phyloP scores from a whole-genome alignment of 2,888 invertebrate genomes.

The Zaprionus bogoriensis region DNA sequence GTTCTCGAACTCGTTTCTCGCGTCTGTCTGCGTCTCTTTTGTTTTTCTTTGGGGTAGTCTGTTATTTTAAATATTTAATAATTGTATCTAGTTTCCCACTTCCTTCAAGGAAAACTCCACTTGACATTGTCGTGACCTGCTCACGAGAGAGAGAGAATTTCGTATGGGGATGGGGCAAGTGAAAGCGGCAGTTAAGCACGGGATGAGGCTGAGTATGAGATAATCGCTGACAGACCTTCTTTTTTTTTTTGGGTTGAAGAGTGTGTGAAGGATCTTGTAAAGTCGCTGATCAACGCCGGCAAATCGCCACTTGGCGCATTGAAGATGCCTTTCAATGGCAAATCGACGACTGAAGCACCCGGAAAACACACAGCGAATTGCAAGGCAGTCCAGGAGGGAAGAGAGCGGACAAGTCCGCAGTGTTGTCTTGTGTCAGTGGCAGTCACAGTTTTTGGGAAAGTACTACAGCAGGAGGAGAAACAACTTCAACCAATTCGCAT shows the following conservation, averaged over 20 bases:
- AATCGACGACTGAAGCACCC: constrained; percentile 53
- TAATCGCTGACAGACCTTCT: neutral
- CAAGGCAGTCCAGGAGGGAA: constrained; percentile 3
- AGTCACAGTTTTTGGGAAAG: constrained; percentile 40
- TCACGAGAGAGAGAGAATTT: neutral
- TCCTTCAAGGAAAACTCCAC: constrained; percentile 69
- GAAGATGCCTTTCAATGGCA: constrained; percentile 51
- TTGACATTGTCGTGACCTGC: constrained; percentile 62
- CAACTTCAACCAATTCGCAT: constrained; percentile 59
- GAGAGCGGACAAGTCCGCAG: too few species aligned
- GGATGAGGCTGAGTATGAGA: constrained; percentile 10
- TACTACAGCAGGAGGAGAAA: constrained; percentile 24
- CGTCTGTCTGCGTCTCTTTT: constrained; percentile 14
- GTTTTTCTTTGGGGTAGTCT: constrained; percentile 32
- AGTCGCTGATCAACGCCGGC: constrained; percentile 26
- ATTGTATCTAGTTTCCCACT: constrained; percentile 73
- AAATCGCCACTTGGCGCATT: constrained; percentile 52
- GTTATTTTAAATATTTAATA: constrained; percentile 77
- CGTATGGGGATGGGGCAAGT: neutral
- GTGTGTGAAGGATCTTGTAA: constrained; percentile 21
- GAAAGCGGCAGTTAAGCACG: too few species aligned
- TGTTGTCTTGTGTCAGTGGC: constrained; percentile 8
- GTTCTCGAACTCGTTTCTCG: neutral
- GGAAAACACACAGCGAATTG: constrained; percentile 54
- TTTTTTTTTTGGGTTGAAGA: neutral